A percentile compares a stretch with the other conserved stretches of the same genome.
These are phyloP conservation scores for Listrodromus nycthemerus DNA, from an alignment of 2,888 invertebrate genomes.

Conservation along the genomic window DNA sequence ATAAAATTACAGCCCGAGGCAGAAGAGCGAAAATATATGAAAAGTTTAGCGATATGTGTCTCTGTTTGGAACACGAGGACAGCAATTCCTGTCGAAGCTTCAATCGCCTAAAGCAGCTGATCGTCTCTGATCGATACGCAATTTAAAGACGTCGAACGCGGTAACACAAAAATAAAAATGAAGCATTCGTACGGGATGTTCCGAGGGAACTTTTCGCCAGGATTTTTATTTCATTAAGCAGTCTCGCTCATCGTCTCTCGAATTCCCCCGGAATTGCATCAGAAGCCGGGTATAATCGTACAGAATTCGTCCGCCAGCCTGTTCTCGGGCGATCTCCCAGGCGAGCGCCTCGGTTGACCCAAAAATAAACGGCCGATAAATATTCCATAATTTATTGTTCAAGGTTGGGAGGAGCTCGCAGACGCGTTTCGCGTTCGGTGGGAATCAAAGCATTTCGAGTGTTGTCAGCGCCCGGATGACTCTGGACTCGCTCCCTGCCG, in stretches of 20 bases:
- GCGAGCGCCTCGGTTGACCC: conserved; percentile 23
- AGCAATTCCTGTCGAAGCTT: too few relatives aligned
- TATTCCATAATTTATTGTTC: conserved; percentile 80
- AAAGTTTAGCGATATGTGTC: too few relatives aligned
- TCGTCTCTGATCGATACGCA: too few relatives aligned
- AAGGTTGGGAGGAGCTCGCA: conserved; percentile 67
- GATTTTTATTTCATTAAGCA: too few relatives aligned
- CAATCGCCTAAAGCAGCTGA: too few relatives aligned
- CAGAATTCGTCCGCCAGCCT: conserved; percentile 72
- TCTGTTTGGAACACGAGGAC: too few relatives aligned
- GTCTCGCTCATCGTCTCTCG: not conserved
- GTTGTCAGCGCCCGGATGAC: conserved; percentile 74
- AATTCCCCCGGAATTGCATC: conserved; percentile 11
- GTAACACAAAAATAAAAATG: too few relatives aligned
- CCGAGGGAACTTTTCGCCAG: too few relatives aligned
- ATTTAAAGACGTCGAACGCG: too few relatives aligned
- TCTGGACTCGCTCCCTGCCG: conserved; percentile 74
- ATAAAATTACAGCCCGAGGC: not conserved
- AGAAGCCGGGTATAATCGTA: conserved; percentile 3
- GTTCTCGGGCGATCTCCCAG: conserved; percentile 53
- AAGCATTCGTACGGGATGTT: too few relatives aligned
- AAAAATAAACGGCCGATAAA: conserved; percentile 77
- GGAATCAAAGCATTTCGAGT: conserved; percentile 82
- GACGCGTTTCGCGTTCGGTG: conserved; percentile 75
- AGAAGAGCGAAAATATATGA: too few relatives aligned